Conservation (phyloP, 2,888 invertebrate genomes). For the Rhagium mordax region DNA sequence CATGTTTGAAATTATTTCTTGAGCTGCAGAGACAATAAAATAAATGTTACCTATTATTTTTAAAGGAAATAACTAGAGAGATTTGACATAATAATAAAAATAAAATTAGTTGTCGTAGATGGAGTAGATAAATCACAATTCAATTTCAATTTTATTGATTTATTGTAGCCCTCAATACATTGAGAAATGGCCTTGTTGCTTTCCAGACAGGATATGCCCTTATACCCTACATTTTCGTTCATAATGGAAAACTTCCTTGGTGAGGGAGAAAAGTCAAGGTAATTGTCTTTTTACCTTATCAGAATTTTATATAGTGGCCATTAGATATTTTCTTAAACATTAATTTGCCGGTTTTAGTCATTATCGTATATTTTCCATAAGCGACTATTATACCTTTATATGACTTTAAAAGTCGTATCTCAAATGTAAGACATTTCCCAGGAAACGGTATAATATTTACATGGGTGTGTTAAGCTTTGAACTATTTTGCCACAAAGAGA, state of each 20-base stretch:
- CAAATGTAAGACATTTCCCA: too few relatives aligned
- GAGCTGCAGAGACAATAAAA: conserved; percentile 4
- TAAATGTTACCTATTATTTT: background rate
- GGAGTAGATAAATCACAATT: conserved; percentile 55
- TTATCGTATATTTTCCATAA: too few relatives aligned
- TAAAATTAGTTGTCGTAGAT: conserved; percentile 47
- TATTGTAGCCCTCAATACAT: conserved; percentile 42
- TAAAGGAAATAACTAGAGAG: conserved; percentile 8
- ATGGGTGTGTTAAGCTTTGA: too few relatives aligned
- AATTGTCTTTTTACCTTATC: conserved; percentile 12
- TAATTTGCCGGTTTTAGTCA: too few relatives aligned
- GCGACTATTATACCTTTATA: too few relatives aligned
- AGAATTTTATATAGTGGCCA: background rate
- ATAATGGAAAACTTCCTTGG: background rate
- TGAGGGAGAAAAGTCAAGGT: conserved; percentile 15
- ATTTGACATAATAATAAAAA: conserved; percentile 45
- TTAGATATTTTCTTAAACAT: too few relatives aligned
- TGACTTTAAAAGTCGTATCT: too few relatives aligned
- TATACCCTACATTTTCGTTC: conserved; percentile 6
- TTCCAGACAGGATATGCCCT: conserved; percentile 29
- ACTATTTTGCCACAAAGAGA: too few relatives aligned
- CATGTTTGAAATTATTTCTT: too few relatives aligned
- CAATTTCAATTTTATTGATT: conserved; percentile 56
- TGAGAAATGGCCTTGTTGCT: conserved; percentile 30
- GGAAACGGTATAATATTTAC: too few relatives aligned